phyloP scores from a whole-genome alignment of 2,797 vertebrate genomes.

The Molossus molossus region DNA sequence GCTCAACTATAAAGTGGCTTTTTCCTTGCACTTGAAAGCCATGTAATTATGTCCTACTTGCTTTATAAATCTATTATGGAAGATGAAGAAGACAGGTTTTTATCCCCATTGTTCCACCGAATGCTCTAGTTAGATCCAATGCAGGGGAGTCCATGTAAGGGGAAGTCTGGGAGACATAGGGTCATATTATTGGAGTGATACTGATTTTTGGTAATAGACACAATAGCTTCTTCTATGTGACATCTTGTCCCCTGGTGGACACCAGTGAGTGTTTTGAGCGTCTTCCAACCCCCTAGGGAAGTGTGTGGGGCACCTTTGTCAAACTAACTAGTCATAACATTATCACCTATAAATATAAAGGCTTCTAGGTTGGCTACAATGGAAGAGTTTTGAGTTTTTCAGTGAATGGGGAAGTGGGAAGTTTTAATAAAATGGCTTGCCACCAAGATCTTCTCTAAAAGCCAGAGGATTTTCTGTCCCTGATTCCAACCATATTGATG shows the following conservation, averaged over 20 bases:
- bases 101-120: constrained; percentile 31
- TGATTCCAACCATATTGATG: background rate
- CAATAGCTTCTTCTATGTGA: background rate
- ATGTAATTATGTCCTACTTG: background rate
- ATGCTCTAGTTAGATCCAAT: constrained; percentile 41
- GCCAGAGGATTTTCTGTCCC: background rate
- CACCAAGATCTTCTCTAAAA: constrained; percentile 46
- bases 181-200: constrained; percentile 49
- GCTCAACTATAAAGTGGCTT: constrained; percentile 40
- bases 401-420: background rate
- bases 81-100: background rate
- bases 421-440: background rate
- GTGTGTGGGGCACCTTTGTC: background rate
- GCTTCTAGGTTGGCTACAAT: background rate
- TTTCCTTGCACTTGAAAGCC: constrained; percentile 62
- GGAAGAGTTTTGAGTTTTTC: constrained; percentile 31
- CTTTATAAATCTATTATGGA: constrained; percentile 63
- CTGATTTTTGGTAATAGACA: background rate
- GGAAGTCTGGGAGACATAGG: background rate
- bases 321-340: background rate
- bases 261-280: background rate
- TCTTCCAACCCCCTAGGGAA: background rate
- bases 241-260: constrained; percentile 52
- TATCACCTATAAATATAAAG: background rate
- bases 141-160: background rate